phyloP scores from a whole-genome alignment of 2,113 vertebrate genomes.

The Podilymbus podiceps region DNA sequence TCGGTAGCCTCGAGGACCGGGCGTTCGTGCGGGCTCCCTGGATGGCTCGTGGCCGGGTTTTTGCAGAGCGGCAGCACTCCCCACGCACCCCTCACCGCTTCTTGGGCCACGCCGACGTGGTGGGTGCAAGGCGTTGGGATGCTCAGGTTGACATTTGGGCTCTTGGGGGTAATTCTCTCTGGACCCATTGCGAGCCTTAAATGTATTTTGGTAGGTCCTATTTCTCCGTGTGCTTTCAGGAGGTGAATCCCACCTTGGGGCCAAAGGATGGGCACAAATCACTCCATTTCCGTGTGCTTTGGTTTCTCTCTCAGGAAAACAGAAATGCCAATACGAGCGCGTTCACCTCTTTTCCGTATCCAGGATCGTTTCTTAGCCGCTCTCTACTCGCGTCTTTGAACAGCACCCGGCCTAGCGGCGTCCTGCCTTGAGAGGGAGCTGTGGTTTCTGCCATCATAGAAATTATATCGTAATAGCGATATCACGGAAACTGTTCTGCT shows the following conservation, averaged over 20 bases:
- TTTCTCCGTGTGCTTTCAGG: accelerated
- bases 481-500: background rate
- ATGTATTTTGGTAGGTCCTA: background rate
- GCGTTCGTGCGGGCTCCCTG: background rate
- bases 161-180: no score
- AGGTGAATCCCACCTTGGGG: background rate
- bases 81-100: background rate
- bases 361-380: background rate
- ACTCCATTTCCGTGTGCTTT: accelerated
- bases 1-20: accelerated
- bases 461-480: background rate
- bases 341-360: background rate
- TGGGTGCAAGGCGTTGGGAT: background rate
- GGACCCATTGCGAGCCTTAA: no score
- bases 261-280: accelerated
- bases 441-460: background rate
- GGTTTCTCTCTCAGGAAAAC: background rate
- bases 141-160: background rate
- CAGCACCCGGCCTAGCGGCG: background rate
- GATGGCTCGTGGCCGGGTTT: background rate
- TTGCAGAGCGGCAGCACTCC: no score
- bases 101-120: accelerated
- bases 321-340: background rate
- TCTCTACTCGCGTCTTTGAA: no score
- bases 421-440: background rate